Conservation (phyloP, 2,888 invertebrate species). For the Drosophila meridiana region DNA sequence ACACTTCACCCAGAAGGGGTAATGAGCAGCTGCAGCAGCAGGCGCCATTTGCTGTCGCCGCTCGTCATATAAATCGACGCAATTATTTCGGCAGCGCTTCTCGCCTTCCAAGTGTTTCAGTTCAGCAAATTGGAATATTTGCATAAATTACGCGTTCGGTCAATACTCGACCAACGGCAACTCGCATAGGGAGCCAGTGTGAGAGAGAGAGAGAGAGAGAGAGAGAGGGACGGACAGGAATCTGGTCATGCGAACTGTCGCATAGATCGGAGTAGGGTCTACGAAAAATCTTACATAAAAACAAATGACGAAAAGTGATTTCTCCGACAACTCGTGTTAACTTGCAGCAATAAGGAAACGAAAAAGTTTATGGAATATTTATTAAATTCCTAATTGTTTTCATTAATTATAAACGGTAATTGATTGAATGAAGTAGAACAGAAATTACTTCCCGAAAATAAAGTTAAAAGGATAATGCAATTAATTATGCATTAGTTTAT, state of each 20-base stretch:
- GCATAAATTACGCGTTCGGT: slow-evolving; percentile 61
- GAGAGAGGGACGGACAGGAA: neutral
- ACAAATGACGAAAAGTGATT: neutral
- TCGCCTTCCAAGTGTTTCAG: slow-evolving; percentile 50
- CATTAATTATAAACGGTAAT: neutral
- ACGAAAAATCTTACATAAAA: slow-evolving; percentile 2
- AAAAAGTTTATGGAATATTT: neutral
- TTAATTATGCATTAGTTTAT: neutral
- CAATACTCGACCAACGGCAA: slow-evolving; percentile 34
- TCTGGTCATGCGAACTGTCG: neutral
- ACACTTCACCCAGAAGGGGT: slow-evolving; percentile 53
- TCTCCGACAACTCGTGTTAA: neutral
- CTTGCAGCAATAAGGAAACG: neutral
- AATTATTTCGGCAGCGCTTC: slow-evolving; percentile 67
- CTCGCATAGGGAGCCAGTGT: neutral
- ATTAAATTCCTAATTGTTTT: neutral
- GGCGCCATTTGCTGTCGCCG: slow-evolving; percentile 25
- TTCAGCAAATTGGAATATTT: slow-evolving; percentile 63
- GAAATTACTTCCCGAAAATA: neutral
- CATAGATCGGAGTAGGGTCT: neutral
- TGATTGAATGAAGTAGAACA: neutral
- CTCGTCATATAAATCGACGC: slow-evolving; percentile 70
- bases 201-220: neutral
- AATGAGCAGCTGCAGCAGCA: slow-evolving; percentile 57
- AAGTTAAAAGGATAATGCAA: neutral